Base-by-base conservation (phyloP, 1,140 invertebrate species). In the Penaeus japonicus region DNA sequence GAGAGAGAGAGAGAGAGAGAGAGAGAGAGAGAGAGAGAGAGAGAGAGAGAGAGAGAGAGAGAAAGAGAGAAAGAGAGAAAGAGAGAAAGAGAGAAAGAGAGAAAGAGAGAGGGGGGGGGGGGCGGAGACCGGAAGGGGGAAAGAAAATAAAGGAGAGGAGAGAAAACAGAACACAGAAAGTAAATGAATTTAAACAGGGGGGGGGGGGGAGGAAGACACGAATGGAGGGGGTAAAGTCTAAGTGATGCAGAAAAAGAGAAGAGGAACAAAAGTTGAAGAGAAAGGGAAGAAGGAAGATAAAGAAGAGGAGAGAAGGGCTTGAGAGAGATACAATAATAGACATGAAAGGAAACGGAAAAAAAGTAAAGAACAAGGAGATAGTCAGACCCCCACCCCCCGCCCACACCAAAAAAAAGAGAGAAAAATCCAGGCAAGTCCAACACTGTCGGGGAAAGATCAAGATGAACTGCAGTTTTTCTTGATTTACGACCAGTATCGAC, bases 41-140 rank as follows among this genome's bases (percentile, higher is more conserved):
- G 15, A 73, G 15, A 73, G 70, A 73, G n/a, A 73, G 70, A 73
- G 15, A 80, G 78, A 27, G 3, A n/a, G 22, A 47, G 47, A 22
- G 22, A 39, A 5, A 22, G n/a, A 5, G 18, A n/a, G 77, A 35
- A 17, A 32, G 75, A 77, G 75, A 77, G 75, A 77, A 32, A 77
- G 75, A 77, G 75, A 77, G 75, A 77, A 32, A 77, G 75, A 77
- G 75, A 77, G 75, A 77, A 32, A 77, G 75, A 77, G 75, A 77
- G 75, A 77, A 32, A 79, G 32, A 79, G 32, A 79, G 32, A 35
- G 77, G 47, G 32, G 47, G 27, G 18, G 77, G 47, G 27, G 47
- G 32, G n/a, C n/a, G n/a, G n/a, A n/a, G 39, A 10, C 39, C 39
- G 4, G 39, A 10, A 10, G 39, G 39, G 12, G 39, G 39, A 3